phyloP scores from a whole-genome alignment of 2,113 vertebrate genomes.

The Cyprinodon brontotheroides region DNA sequence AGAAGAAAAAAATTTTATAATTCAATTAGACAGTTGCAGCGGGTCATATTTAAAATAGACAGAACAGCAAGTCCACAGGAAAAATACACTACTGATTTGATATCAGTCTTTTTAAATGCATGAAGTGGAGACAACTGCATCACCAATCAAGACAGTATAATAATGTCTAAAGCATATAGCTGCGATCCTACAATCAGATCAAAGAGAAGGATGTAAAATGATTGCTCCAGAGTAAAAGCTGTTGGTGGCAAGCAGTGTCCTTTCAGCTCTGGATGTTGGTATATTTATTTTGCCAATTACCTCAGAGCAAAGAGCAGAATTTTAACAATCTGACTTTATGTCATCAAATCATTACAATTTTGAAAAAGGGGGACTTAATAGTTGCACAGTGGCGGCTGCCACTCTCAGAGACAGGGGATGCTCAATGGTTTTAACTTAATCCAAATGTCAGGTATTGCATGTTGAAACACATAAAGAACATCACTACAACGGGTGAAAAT shows the following conservation, averaged over 20 bases:
- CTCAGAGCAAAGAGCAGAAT: background rate
- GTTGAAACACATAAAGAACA: no score
- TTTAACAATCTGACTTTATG: background rate
- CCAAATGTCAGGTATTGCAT: no score
- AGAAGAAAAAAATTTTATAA: no score
- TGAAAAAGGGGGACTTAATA: background rate
- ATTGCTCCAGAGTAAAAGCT: constrained; percentile 10
- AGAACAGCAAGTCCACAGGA: no score
- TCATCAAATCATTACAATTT: background rate
- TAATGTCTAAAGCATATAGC: background rate
- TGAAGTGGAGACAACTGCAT: background rate
- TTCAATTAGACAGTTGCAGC: no score
- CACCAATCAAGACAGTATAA: background rate
- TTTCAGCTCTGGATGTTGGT: background rate
- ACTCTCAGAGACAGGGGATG: no score
- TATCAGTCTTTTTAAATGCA: no score
- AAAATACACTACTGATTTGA: no score
- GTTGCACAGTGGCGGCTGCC: no score
- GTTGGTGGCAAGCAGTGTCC: constrained; percentile 13
- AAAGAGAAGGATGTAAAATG: constrained; percentile 1
- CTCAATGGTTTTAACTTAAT: no score
- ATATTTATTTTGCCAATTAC: background rate
- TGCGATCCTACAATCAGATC: background rate
- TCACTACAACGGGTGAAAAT: no score
- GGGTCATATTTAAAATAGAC: no score